These are phyloP conservation scores for Tricholaema leucomelas DNA, from an alignment of 2,113 vertebrate genomes.

Conservation along the genomic window DNA sequence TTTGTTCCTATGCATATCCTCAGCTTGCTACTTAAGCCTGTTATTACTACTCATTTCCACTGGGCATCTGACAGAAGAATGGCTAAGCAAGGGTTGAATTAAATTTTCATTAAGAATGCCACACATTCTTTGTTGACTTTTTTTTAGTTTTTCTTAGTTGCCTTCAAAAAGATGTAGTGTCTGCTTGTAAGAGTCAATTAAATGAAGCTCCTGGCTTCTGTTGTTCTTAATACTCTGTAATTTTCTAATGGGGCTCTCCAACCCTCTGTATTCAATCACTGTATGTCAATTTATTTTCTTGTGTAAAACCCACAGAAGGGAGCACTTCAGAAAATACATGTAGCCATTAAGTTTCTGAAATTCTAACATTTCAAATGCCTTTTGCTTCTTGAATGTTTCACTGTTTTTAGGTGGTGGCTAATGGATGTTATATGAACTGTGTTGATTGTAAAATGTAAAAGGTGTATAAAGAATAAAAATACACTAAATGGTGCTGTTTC, in stretches of 20 bases:
- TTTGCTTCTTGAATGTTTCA: background rate
- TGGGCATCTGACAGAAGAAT: background rate
- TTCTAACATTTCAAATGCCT: background rate
- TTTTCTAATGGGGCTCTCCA: background rate
- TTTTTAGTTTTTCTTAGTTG: background rate
- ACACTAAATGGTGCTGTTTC: background rate
- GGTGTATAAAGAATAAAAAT: background rate
- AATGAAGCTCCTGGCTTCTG: background rate
- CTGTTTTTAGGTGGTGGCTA: background rate
- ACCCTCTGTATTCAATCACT: background rate
- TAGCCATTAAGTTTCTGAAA: background rate
- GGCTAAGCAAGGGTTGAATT: background rate
- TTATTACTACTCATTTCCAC: background rate
- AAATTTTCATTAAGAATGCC: background rate
- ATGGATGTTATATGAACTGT: background rate
- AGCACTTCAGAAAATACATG: background rate
- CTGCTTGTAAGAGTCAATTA: background rate
- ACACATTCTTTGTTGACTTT: background rate
- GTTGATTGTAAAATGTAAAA: background rate
- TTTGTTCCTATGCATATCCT: background rate
- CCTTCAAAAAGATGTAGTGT: background rate
- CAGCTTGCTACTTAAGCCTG: background rate
- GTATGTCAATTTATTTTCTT: background rate
- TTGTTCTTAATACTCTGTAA: background rate
- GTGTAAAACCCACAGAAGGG: background rate